phyloP scores from a whole-genome alignment of 1,140 invertebrate species.

The Magallana gigas region DNA sequence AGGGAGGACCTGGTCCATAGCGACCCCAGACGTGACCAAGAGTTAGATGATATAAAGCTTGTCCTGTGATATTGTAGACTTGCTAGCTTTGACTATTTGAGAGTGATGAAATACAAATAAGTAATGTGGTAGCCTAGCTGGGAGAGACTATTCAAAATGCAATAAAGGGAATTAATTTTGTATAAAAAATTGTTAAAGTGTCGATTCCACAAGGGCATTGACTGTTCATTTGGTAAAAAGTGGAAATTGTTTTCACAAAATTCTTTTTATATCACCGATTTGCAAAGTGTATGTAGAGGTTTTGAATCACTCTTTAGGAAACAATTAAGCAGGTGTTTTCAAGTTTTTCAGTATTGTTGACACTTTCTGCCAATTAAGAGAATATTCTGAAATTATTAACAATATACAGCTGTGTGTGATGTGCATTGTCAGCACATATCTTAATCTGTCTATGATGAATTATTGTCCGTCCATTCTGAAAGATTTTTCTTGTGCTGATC shows the following conservation, averaged over 20 bases:
- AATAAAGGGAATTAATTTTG: no score
- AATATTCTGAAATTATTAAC: no score
- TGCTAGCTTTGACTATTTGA: not conserved
- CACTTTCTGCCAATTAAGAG: not conserved
- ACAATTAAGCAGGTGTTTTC: not conserved
- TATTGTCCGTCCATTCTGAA: not conserved
- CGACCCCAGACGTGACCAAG: no score
- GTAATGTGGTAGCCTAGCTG: no score
- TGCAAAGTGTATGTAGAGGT: no score
- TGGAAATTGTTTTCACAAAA: no score
- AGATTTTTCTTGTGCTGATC: not conserved
- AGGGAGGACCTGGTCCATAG: conserved; percentile 33
- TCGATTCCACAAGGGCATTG: no score
- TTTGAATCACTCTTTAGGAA: no score
- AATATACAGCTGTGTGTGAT: not conserved
- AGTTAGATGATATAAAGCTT: not conserved
- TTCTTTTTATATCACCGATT: no score
- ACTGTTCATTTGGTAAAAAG: no score
- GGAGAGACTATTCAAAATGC: no score
- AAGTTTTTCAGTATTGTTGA: not conserved
- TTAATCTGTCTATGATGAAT: not conserved
- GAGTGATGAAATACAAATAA: not conserved
- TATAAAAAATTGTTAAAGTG: no score
- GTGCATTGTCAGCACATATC: not conserved
- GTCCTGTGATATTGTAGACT: conserved; percentile 14